Evolutionary conservation across 2,797 vertebrate species (phyloP), one percentile per base, ranked within the genome.

Genomic region (Micropoecilia bifurca): DNA sequence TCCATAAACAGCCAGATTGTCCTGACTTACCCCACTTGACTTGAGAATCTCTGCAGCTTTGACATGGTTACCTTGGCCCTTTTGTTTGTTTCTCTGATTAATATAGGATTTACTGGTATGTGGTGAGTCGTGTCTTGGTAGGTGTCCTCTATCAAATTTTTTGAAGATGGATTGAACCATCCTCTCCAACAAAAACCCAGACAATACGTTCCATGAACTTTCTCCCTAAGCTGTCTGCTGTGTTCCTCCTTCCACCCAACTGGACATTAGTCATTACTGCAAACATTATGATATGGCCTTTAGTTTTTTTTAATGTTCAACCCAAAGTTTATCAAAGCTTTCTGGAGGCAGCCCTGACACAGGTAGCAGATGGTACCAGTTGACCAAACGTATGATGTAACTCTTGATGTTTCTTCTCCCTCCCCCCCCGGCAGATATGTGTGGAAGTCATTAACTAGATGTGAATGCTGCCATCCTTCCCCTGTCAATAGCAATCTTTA

Each of bases 391-490:
- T 71, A 30, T 71, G 36, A 63, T 50, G 18, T 50, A 2, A 13
- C 33, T 74, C 14, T 47, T 72, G 28, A 75, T 69, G 46, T 81
- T 22, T 41, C 12, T 25, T 74, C n/a, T n/a, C n/a, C n/a, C n/a
- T 1, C 16, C 45, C 75, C 90, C 48, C 46, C 69, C 74, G 39
- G 84, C 73, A 43, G 79, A 41, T 71, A 41, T 46, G 36, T 82
- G 25, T 76, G 16, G 78, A 83, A 81, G 59, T 80, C 71, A 85
- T 88, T 82, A 83, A 71, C n/a, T n/a, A 41, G n/a, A 76, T 25
- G 28, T 57, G 33, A 30, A 43, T 0, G 43, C 6, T 68, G 57
- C 28, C 68, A 74, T 71, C 6, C 43, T 59, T 57, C 28, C 43
- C 1, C 68, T 71, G 68, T 53, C 72, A 73, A 39, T 76, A 33